These are phyloP conservation scores for Pitangus sulphuratus DNA, from an alignment of 2,797 vertebrate species.

Conservation along the genomic window DNA sequence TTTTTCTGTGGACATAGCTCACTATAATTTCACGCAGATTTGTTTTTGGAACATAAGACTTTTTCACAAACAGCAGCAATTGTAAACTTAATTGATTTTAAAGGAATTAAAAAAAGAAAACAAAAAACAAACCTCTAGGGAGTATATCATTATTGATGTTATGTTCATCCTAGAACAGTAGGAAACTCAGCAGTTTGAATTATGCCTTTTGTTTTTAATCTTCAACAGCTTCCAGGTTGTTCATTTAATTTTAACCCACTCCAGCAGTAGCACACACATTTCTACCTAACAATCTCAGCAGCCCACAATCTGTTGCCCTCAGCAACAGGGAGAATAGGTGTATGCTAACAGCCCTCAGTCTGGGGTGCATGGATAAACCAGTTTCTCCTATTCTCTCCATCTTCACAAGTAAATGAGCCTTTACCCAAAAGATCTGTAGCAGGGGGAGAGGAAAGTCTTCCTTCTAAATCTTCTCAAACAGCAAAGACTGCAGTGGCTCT, in stretches of 20 bases:
- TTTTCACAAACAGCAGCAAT: background rate
- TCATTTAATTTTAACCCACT: slow-evolving; percentile 90
- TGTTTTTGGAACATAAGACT: background rate
- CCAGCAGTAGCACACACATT: slow-evolving; percentile 86
- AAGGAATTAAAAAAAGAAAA: background rate
- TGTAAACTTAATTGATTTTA: background rate
- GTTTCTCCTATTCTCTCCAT: background rate
- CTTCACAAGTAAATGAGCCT: background rate
- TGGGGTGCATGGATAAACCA: background rate
- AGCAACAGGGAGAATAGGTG: slow-evolving; percentile 87
- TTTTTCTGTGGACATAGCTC: background rate
- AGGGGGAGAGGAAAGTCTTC: background rate
- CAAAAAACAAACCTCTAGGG: background rate
- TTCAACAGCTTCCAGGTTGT: slow-evolving; percentile 84
- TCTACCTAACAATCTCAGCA: slow-evolving; percentile 81
- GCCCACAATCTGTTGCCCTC: slow-evolving; percentile 82
- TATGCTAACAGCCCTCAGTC: background rate
- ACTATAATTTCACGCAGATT: background rate
- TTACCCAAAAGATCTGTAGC: background rate
- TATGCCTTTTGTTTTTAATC: slow-evolving; percentile 31
- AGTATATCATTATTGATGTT: background rate
- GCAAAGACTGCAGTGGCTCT: background rate
- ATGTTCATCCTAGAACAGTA: background rate
- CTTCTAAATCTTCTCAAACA: background rate
- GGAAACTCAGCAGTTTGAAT: background rate